Conservation (phyloP, 1,140 invertebrate genomes). For the Anadara kagoshimensis region DNA sequence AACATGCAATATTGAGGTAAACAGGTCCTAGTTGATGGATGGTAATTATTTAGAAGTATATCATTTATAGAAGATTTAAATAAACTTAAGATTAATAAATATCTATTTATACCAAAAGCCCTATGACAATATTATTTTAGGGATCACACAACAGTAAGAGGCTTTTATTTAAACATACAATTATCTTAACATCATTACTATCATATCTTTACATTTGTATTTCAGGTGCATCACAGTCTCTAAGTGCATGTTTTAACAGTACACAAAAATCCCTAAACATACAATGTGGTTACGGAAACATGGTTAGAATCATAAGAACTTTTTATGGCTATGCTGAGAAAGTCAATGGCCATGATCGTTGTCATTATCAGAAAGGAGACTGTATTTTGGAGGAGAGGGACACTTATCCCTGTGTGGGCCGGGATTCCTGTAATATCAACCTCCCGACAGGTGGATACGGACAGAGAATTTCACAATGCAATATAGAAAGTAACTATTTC, state of each 20-base stretch:
- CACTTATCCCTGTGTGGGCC: slow-evolving; percentile 61
- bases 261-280: slow-evolving; percentile 52
- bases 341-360: slow-evolving; percentile 42
- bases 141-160: too few species aligned
- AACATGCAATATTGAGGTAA: too few species aligned
- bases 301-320: slow-evolving; percentile 58
- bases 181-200: too few species aligned
- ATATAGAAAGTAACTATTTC: slow-evolving; percentile 61
- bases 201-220: slow-evolving; percentile 18
- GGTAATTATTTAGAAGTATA: too few species aligned
- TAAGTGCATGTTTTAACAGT: slow-evolving; percentile 55
- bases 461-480: slow-evolving; percentile 50
- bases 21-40: too few species aligned
- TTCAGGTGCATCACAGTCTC: slow-evolving; percentile 44
- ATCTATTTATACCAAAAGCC: too few species aligned
- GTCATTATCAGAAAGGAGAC: slow-evolving; percentile 51
- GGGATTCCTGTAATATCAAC: slow-evolving; percentile 58
- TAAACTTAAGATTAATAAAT: too few species aligned
- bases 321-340: slow-evolving; percentile 58
- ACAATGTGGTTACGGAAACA: slow-evolving; percentile 53
- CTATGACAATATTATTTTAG: neutral
- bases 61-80: too few species aligned
- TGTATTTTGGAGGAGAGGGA: slow-evolving; percentile 56
- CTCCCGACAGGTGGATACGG: slow-evolving; percentile 56
- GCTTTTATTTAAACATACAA: too few species aligned